These are phyloP conservation scores for Pheosia gnoma DNA, from an alignment of 2,888 invertebrate species.

Conservation along the genomic window DNA sequence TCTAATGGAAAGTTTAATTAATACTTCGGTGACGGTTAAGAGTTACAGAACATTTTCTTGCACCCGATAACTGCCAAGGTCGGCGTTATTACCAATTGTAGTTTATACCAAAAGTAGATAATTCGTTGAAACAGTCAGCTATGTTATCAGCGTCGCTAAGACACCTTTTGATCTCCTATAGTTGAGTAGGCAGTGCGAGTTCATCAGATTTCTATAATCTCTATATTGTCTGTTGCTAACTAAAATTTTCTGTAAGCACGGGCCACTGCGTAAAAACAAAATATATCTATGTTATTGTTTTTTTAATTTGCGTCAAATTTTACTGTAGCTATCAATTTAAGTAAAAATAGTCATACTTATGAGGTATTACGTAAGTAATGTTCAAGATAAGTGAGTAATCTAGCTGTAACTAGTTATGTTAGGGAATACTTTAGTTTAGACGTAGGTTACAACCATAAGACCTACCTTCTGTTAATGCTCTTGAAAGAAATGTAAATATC, in stretches of 20 bases:
- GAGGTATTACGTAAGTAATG: no score
- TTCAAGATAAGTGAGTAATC: no score
- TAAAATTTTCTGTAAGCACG: background rate
- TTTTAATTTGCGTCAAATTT: background rate
- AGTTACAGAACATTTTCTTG: background rate
- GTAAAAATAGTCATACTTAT: no score
- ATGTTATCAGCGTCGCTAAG: constrained; percentile 41
- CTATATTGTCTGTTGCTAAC: constrained; percentile 20
- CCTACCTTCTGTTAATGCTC: no score
- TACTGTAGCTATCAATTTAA: no score
- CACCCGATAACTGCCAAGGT: constrained; percentile 23
- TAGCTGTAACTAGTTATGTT: no score
- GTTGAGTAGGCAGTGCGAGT: constrained; percentile 1
- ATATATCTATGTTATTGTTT: background rate
- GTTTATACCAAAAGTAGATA: constrained; percentile 11
- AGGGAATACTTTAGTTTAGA: no score
- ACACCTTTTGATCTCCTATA: constrained; percentile 53
- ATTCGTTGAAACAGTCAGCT: constrained; percentile 14
- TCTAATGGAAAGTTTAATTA: constrained; percentile 6
- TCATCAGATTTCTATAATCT: constrained; percentile 33
- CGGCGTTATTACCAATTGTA: constrained; percentile 24
- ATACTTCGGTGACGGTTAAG: background rate
- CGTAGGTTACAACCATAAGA: no score
- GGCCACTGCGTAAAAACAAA: background rate
- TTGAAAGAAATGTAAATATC: no score